Evolutionary conservation across 53 echinoderm and acorn worm species (phyloP), one percentile per base, ranked within the genome.

Genomic region (Crossaster papposus): DNA sequence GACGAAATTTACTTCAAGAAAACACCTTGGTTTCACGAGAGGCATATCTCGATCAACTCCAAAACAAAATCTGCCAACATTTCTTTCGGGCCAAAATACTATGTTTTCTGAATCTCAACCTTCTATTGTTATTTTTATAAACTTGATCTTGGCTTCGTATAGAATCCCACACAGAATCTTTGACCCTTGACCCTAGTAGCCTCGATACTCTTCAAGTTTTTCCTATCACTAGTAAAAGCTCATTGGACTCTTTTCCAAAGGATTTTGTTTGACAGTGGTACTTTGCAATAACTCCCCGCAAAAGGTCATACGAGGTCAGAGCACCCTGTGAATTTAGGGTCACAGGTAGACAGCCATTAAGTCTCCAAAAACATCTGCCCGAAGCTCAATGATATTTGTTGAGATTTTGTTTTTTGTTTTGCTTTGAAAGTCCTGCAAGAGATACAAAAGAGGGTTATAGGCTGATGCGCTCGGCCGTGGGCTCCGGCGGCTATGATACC

Each of bases 221-320:
- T 62, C 28, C 68, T 68, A 68, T 26, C 68, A 28, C 68, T 23
- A 28, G n/a, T n/a, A n/a, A n/a, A 20, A 11, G 28, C 22, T 68
- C 13, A 35, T 28, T 1, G 22, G 7, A 44, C 51, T 78, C 15
- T 17, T 76, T 36, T 76, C n/a, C 4, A 70, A 73, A 36, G 35
- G 15, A 11, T 76, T 18, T 77, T 77, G 5, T 38, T 78, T 51
- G 74, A 73, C 78, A 78, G 62, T 31, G 51, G 63, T 58, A 29
- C 32, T 18, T 62, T 22, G 26, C 55, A 30, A 18, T 71, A 33
- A 65, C 31, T 83, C 37, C 50, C 51, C 35, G n/a, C n/a, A 36
- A 37, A 55, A 87, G 77, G 87, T 87, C 87, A 87, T n/a, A 18
- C 36, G 24, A 77, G 87, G 87, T 87, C 87, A 87, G 4, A 53